Base-by-base conservation (phyloP, 2,888 invertebrate species). In the Drosophila diplacantha region DNA sequence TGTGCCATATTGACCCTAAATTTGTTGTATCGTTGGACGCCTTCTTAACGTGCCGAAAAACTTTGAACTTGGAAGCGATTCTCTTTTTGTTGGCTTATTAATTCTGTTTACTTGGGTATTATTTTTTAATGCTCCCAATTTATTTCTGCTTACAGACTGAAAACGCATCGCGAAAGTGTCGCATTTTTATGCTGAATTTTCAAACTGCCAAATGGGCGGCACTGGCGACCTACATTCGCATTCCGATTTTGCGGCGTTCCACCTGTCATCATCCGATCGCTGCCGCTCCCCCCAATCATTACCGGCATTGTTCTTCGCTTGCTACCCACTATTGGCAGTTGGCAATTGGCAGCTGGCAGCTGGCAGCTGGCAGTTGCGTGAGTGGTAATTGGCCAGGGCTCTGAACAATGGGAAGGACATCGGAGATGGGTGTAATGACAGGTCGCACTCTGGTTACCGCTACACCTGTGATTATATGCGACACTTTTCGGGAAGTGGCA, bases 101-200 rank as follows among this genome's bases (percentile, higher is more conserved):
- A 34, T 55, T 63, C 26, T 62, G 61, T 47, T 62, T 62, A 58
- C 37, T 54, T 63, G 54, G 63, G 51, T 50, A 32, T 61, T 61
- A 38, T 55, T 64, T 41, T 37, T 41, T 31, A 61, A 43, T 60
- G 61, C 52, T 37, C 59, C 37, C 67, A 59, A 67, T 66, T 66
- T 62, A 62, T 51, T 77, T 77, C 70, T 75, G 82, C 81, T 82
- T 69, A 72, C 75, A 69, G 72, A 80, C 75, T 82, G 83, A 73
- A 77, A 72, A 73, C 70, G 72, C 71, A 73, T 69, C 70, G 55
- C 60, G 57, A 75, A 80, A 70, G 73, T 80, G 73, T 75, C 73
- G 75, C 63, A 75, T 72, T 77, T 82, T 80, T 80, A 80, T 79
- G 79, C 79, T 79, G 79, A 79, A 57, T 80, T 79, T 53, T 77